These are phyloP conservation scores for Chromobotia macracanthus DNA, from an alignment of 2,797 vertebrate species.

Conservation along the genomic window DNA sequence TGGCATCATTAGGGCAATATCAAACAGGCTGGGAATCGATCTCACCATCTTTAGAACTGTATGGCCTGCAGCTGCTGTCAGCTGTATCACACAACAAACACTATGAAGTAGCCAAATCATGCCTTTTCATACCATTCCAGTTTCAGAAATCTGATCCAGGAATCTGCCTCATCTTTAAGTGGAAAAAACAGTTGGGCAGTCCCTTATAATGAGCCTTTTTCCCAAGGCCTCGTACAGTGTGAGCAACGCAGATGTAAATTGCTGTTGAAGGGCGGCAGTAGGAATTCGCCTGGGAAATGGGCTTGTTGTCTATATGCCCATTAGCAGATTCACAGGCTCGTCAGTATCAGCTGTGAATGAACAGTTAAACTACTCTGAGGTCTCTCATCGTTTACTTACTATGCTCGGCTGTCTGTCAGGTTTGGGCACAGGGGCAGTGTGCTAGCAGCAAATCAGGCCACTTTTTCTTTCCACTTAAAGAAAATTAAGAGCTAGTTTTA, in stretches of 20 bases:
- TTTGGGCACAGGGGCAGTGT: background rate
- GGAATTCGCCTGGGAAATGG: slow-evolving; percentile 8
- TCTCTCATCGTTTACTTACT: slow-evolving; percentile 17
- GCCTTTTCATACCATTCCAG: slow-evolving; percentile 29
- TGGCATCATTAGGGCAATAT: slow-evolving; percentile 32
- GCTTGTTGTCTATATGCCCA: slow-evolving; percentile 41
- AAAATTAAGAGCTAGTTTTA: background rate
- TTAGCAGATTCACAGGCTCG: slow-evolving; percentile 30
- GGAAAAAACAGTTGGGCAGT: slow-evolving; percentile 40
- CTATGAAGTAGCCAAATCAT: slow-evolving; percentile 41
- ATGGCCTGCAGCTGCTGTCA: slow-evolving; percentile 44
- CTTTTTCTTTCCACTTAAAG: background rate
- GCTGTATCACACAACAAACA: slow-evolving; percentile 17
- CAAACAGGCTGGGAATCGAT: slow-evolving; percentile 6
- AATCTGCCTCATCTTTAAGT: slow-evolving; percentile 38
- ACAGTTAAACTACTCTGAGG: slow-evolving; percentile 19
- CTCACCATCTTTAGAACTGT: background rate
- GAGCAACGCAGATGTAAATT: slow-evolving; percentile 37
- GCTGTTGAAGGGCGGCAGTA: slow-evolving; percentile 11
- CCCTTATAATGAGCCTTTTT: slow-evolving; percentile 37
- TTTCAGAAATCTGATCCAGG: slow-evolving; percentile 6
- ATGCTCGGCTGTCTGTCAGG: background rate
- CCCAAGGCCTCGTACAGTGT: slow-evolving; percentile 2
- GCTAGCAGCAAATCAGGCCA: slow-evolving; percentile 8
- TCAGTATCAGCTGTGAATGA: slow-evolving; percentile 39